These are phyloP conservation scores for Drosophila parabipectinata DNA, from an alignment of 1,140 invertebrate species.

Conservation along the genomic window DNA sequence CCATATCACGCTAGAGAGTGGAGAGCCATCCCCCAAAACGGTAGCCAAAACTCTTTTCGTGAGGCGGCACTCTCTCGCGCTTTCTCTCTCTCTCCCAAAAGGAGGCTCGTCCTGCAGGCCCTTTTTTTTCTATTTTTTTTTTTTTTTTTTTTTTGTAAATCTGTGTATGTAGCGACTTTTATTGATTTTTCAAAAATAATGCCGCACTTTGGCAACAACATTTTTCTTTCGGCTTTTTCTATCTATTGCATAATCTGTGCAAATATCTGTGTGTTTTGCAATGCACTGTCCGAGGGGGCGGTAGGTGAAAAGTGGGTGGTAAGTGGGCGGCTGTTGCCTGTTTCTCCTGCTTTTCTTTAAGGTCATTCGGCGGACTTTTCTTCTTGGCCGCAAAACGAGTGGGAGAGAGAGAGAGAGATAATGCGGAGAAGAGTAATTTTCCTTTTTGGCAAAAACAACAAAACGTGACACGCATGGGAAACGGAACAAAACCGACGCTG, in stretches of 20 bases:
- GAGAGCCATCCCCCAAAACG: conserved; percentile 20
- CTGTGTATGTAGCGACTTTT: neutral
- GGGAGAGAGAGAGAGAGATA: conserved; percentile 2
- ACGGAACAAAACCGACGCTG: conserved; percentile 14
- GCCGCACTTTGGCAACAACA: neutral
- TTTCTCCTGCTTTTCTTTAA: conserved; percentile 47
- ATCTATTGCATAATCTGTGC: conserved; percentile 52
- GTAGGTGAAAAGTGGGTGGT: conserved; percentile 10
- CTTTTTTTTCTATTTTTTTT: neutral
- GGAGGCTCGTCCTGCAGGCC: conserved; percentile 71
- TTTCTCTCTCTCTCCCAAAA: conserved; percentile 34
- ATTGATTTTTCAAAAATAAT: conserved; percentile 62
- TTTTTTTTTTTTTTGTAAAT: conserved; percentile 14
- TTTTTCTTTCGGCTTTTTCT: conserved; percentile 27
- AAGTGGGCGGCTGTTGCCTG: conserved; percentile 1
- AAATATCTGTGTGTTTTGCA: conserved; percentile 25
- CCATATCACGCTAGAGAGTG: conserved; percentile 10
- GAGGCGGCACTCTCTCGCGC: too few relatives aligned
- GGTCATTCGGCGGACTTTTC: conserved; percentile 77
- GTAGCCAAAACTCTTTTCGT: neutral
- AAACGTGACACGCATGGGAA: conserved; percentile 63
- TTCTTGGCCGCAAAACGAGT: conserved; percentile 24
- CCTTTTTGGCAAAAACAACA: conserved; percentile 48
- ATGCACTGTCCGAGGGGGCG: conserved; percentile 24
- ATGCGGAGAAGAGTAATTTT: conserved; percentile 14